phyloP scores from a whole-genome alignment of 2,797 vertebrate species.

The Fistularia commersonii region DNA sequence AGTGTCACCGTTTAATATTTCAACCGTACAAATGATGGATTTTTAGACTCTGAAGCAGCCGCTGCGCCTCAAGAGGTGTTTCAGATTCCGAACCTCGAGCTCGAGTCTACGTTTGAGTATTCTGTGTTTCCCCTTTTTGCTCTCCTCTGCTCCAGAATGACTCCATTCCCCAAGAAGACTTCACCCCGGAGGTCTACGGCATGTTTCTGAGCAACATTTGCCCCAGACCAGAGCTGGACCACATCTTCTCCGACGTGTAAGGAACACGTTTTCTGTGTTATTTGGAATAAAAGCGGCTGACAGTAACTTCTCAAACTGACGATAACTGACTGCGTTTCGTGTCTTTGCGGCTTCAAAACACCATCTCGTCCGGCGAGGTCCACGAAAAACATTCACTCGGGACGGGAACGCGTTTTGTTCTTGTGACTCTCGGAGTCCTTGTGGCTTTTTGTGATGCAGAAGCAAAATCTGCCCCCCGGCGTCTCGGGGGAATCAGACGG shows the following conservation, averaged over 20 bases:
- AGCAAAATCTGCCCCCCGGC: constrained; percentile 16
- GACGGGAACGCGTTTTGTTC: constrained; percentile 11
- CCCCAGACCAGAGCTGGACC: constrained; percentile 93
- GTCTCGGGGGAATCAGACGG: constrained; percentile 24
- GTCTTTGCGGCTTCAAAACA: constrained; percentile 10
- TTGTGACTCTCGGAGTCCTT: background rate
- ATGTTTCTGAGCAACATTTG: constrained; percentile 93
- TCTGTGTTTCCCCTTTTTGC: background rate
- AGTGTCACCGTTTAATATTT: too few species aligned
- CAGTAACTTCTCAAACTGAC: constrained; percentile 1
- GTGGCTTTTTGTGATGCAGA: constrained; percentile 2
- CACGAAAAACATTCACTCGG: constrained; percentile 14
- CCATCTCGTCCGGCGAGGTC: constrained; percentile 11
- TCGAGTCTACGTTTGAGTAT: background rate
- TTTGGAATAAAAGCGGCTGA: background rate
- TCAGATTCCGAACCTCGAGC: too few species aligned
- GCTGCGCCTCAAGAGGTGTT: too few species aligned
- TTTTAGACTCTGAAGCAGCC: too few species aligned
- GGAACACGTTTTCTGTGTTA: constrained; percentile 30
- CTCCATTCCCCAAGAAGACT: constrained; percentile 90
- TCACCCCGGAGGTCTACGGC: constrained; percentile 89
- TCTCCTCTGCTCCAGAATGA: constrained; percentile 81
- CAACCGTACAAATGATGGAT: too few species aligned
- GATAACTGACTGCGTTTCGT: constrained; percentile 2
- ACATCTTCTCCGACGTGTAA: constrained; percentile 98